Evolutionary conservation across 2,113 vertebrate species (phyloP), one percentile per base, ranked within the genome.

Genomic region (Oreochromis spilurus): DNA sequence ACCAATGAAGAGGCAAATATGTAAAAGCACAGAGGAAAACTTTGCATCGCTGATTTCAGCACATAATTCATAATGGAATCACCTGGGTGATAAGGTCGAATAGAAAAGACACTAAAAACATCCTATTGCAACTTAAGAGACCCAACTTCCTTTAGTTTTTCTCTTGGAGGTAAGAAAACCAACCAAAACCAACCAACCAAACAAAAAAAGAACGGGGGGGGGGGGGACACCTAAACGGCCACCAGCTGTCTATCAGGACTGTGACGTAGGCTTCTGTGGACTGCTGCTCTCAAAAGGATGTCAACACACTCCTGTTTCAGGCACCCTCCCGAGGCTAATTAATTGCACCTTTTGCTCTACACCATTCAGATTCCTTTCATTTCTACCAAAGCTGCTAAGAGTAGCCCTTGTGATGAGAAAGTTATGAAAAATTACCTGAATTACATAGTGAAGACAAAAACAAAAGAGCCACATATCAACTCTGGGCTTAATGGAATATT

Each of bases 371-470:
- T 84, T 90, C 89, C 84, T 88, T 87, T 90, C 87, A 93, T 91
- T 75, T 93, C 91, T 90, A 88, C 89, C 87, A 81, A 91, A 88
- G 79, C 91, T 87, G 89, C 94, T 92, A 92, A 81, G 88, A 94
- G 90, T 96, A 97, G 96, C 96, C 96, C 96, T 97, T 97, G 93
- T 96, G 91, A 96, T 95, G 94, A 95, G 92, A 90, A 94, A 90
- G 89, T 95, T 94, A 93, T 92, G 94, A 95, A 96, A 96, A 96
- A 94, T 93, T 92, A 96, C 95, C 96, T 95, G 96, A 96, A 96
- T 95, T 93, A 95, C 94, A 93, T 87, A 53, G 86, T 93, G 91
- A 94, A 93, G 93, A 96, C 88, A 91, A 83, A 62, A 62, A 62
- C 50, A 19, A 72, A 62, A 62, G 62, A 84, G 84, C 91, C 90